Conservation (phyloP, 1,140 invertebrate genomes). For the Mamestra configurata region DNA sequence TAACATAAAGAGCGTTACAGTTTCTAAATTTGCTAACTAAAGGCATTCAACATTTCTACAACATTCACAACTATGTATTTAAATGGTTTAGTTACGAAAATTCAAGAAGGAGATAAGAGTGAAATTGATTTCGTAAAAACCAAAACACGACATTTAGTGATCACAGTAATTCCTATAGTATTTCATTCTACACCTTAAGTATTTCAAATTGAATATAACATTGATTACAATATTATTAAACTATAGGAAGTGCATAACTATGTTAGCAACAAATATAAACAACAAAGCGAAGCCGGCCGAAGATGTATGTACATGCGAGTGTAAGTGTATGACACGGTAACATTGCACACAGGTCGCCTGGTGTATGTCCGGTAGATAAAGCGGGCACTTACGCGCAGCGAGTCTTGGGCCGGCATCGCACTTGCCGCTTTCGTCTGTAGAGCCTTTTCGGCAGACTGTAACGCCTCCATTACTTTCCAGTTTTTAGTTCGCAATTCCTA, state of each 20-base stretch:
- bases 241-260: constrained; percentile 18
- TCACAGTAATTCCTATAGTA: not conserved
- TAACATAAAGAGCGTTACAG: constrained; percentile 57
- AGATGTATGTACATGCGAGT: constrained; percentile 56
- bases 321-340: constrained; percentile 8
- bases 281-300: constrained; percentile 79
- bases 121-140: not conserved
- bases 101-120: not conserved
- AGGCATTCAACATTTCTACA: not conserved
- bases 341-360: constrained; percentile 12
- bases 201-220: not conserved
- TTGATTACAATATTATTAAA: not conserved
- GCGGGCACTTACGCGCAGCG: constrained; percentile 77
- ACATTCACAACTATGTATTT: not conserved
- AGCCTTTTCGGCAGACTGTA: constrained; percentile 91
- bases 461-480: constrained; percentile 96
- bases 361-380: constrained; percentile 41
- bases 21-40: not conserved
- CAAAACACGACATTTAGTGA: not conserved
- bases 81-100: not conserved
- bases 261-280: constrained; percentile 49
- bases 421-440: constrained; percentile 85
- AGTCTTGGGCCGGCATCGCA: constrained; percentile 80
- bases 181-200: not conserved
- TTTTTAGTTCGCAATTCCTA: constrained; percentile 95